Percentiles rank a stretch among this genome's conserved stretches.
phyloP scores from a whole-genome alignment of 92 coral and sea anemone genomes.

The Phenganax stokvisi region DNA sequence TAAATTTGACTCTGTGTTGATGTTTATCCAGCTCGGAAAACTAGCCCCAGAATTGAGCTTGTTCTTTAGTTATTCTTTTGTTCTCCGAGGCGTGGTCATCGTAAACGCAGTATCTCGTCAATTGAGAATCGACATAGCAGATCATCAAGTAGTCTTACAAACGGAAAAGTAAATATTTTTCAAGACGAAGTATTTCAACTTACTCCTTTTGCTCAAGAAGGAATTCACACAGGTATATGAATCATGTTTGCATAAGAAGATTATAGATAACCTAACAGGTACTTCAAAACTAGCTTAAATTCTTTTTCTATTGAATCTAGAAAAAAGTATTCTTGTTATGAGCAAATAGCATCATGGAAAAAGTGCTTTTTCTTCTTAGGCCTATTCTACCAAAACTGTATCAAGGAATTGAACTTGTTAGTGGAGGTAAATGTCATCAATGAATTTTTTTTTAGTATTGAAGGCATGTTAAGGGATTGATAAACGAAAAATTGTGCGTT shows the following conservation, averaged over 20 bases:
- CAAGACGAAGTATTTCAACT: slow-evolving; percentile 42
- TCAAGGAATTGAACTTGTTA: slow-evolving; percentile 22
- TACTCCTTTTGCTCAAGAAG: slow-evolving; percentile 68
- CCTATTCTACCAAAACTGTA: slow-evolving; percentile 37
- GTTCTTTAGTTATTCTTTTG: too few relatives aligned
- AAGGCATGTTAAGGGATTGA: too few relatives aligned
- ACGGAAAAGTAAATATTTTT: slow-evolving; percentile 10
- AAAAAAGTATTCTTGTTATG: too few relatives aligned
- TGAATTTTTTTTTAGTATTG: too few relatives aligned
- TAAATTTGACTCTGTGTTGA: too few relatives aligned
- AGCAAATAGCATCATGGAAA: neutral
- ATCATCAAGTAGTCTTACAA: slow-evolving; percentile 17
- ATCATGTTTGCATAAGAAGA: neutral
- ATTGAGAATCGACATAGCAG: slow-evolving; percentile 14
- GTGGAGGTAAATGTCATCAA: slow-evolving; percentile 16
- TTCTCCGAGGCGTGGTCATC: slow-evolving; percentile 46
- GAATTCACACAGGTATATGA: slow-evolving; percentile 63
- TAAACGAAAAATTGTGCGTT: too few relatives aligned
- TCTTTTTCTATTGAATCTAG: too few relatives aligned
- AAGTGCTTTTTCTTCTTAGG: slow-evolving; percentile 2
- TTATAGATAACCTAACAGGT: neutral
- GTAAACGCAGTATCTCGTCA: slow-evolving; percentile 60
- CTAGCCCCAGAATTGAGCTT: too few relatives aligned
- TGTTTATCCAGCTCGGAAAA: too few relatives aligned
- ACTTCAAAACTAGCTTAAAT: neutral